These are phyloP conservation scores for Leptinotarsa tumamoca DNA, from an alignment of 2,888 invertebrate genomes.

Conservation along the genomic window DNA sequence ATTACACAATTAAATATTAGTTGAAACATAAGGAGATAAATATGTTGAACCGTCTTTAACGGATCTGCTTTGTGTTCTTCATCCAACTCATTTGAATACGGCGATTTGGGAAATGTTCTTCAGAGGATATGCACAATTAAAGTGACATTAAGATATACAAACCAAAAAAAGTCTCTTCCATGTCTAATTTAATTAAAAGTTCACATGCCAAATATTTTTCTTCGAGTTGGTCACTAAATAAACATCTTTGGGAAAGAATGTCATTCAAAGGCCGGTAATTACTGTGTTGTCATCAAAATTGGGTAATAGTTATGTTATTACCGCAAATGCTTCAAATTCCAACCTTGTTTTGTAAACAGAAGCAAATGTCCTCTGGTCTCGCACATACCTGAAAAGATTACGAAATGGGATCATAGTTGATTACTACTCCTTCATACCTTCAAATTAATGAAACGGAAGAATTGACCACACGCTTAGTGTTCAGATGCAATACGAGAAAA, in stretches of 20 bases:
- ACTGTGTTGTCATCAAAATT: slow-evolving; percentile 7
- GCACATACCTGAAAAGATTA: too few species aligned
- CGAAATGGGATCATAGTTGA: too few species aligned
- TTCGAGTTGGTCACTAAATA: background rate
- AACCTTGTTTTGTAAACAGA: background rate
- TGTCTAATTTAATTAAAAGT: background rate
- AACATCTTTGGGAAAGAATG: slow-evolving; percentile 6
- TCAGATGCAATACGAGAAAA: too few species aligned
- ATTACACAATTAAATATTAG: slow-evolving; percentile 2
- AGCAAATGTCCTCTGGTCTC: background rate
- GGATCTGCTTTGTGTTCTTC: slow-evolving; percentile 20
- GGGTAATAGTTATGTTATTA: background rate
- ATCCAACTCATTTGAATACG: slow-evolving; percentile 34
- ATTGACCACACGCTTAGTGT: too few species aligned
- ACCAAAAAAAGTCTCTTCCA: background rate
- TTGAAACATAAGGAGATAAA: background rate
- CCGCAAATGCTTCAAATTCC: slow-evolving; percentile 5
- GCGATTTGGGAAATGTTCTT: slow-evolving; percentile 33
- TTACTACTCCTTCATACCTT: too few species aligned
- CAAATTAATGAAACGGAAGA: too few species aligned
- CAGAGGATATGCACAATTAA: slow-evolving; percentile 39
- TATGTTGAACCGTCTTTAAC: background rate
- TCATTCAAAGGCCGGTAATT: background rate
- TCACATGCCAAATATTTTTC: slow-evolving; percentile 8
- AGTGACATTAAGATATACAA: slow-evolving; percentile 21